phyloP scores from a whole-genome alignment of 2,888 invertebrate genomes.

The Griposia aprilina region DNA sequence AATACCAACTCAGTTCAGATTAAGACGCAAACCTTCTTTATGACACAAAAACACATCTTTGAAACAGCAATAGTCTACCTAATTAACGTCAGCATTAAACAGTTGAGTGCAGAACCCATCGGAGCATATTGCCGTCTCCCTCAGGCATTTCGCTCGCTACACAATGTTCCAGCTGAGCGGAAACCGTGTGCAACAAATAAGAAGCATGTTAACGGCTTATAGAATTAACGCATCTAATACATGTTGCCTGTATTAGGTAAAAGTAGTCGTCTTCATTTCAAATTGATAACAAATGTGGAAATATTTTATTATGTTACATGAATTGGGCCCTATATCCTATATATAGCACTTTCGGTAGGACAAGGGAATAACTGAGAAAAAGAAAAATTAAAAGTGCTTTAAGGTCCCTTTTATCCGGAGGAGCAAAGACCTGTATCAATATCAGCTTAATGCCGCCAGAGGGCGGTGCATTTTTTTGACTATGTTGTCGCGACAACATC shows the following conservation, averaged over 20 bases:
- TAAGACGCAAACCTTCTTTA: background rate
- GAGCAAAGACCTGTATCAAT: no score
- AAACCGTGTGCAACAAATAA: constrained; percentile 8
- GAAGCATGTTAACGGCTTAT: background rate
- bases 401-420: no score
- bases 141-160: constrained; percentile 4
- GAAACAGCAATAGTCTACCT: background rate
- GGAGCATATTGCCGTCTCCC: constrained; percentile 2
- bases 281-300: no score
- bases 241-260: background rate
- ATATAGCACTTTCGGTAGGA: no score
- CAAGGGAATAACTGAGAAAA: no score
- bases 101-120: background rate
- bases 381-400: no score
- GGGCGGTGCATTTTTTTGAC: no score
- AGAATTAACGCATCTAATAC: background rate
- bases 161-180: constrained; percentile 19
- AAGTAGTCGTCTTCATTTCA: background rate
- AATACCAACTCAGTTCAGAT: background rate
- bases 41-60: background rate
- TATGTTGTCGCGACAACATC: no score
- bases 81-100: constrained; percentile 1
- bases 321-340: background rate
- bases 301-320: background rate
- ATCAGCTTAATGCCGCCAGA: no score